Base-by-base conservation (phyloP, 2,888 invertebrate species). In the Cataglyphis altisquamis region DNA sequence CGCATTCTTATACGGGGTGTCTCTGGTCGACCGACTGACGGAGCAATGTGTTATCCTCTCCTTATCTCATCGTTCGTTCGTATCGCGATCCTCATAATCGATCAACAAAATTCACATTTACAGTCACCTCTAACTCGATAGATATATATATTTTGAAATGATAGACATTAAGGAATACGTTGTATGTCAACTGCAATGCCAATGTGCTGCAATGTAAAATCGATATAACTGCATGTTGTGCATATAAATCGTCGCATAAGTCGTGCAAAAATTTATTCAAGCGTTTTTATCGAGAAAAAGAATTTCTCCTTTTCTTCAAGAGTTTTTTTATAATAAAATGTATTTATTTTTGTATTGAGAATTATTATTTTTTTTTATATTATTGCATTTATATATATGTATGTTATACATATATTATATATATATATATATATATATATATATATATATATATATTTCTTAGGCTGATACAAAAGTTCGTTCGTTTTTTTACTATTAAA, bases 181-280 rank as follows among this genome's bases (percentile, higher is more conserved):
- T 52, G 21, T n/a, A 57, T 29, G 48, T 45, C 41, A 45, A 41
- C 41, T 10, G 10, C 10, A n/a, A 39, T 64, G 75, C 36, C 29
- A 77, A 77, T 70, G 55, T 29, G 55, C 36, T 60, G 41, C 57
- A 45, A 70, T 45, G 10, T 15, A 68, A 70, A 68, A 78, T 78
- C 70, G 32, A 80, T 80, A 45, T 2, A 60, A 45, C 60, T 70
- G 70, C 32, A 45, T 32, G 57, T 48, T 29, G 29, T 36, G 52
- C 25, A 36, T 64, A 41, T 64, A 41, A 41, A 41, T 41, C 41
- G 39, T 39, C 48, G 48, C 21, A n/a, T 55, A 39, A 67, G 12
- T 39, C 41, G 32, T 32, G 21, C 55, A 12, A 18, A 78, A 66
- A 32, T 36, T 68, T n/a, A 3, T 36, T 18, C 9, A 8, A 57